Conservation (phyloP, 2,113 vertebrate genomes). For the Eretmochelys imbricata region DNA sequence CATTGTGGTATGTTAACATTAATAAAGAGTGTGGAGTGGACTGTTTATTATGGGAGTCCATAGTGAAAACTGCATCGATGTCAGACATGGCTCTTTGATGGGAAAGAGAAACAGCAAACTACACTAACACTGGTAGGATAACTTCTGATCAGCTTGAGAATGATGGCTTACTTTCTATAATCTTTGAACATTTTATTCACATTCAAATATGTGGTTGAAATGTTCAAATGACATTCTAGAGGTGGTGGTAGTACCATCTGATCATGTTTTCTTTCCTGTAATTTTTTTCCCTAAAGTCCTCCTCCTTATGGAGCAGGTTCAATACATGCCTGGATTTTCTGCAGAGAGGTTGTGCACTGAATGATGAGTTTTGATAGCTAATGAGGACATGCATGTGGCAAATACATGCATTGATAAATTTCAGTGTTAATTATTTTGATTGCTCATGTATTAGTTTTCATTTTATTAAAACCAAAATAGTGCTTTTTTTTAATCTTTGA, state of each 20-base stretch:
- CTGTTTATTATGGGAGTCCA: not conserved
- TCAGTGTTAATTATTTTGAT: not conserved
- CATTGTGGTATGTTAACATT: not conserved
- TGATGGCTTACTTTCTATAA: not conserved
- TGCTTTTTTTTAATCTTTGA: not conserved
- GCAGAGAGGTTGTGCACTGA: not conserved
- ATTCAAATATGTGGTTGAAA: not conserved
- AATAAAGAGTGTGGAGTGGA: constrained; percentile 31
- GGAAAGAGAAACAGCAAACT: not conserved
- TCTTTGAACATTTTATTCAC: not conserved
- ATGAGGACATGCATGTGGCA: not conserved
- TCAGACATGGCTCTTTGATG: not conserved
- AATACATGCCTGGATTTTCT: not conserved
- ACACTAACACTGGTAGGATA: not conserved
- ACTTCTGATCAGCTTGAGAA: not conserved
- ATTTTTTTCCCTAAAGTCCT: not conserved
- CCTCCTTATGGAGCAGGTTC: not conserved
- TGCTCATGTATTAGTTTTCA: not conserved
- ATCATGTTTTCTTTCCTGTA: not conserved
- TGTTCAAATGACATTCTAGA: not conserved
- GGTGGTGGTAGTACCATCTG: not conserved
- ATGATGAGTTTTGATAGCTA: not conserved
- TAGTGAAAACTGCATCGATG: not conserved
- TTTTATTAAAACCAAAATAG: not conserved
- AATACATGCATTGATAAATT: not conserved